phyloP scores from a whole-genome alignment of 2,797 vertebrate species.

The Liasis olivaceus region DNA sequence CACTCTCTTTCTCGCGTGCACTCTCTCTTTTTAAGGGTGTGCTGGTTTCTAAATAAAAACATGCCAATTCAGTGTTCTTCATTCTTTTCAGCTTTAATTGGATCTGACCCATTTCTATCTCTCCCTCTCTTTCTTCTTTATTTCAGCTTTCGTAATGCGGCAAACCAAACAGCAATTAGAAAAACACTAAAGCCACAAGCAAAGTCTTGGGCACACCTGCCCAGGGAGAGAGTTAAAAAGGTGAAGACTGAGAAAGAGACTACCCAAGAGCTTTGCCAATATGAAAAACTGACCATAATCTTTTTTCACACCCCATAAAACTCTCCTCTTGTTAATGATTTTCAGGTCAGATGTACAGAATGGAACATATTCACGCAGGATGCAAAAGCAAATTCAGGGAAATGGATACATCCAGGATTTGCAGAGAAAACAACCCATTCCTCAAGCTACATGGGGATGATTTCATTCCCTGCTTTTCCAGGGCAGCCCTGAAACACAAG shows the following conservation, averaged over 20 bases:
- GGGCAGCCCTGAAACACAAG: not conserved
- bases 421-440: not conserved
- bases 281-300: not conserved
- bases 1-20: not conserved
- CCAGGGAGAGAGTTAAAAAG: not conserved
- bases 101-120: not conserved
- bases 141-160: not conserved
- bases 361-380: not conserved
- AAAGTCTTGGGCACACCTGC: not conserved
- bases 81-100: slow-evolving; percentile 3
- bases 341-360: not conserved
- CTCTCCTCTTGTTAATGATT: not conserved
- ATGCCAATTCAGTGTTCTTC: not conserved
- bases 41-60: slow-evolving; percentile 5
- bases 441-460: no score
- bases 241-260: not conserved
- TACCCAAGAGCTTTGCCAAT: not conserved
- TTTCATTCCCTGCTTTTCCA: not conserved
- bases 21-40: not conserved
- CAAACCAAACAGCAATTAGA: not conserved
- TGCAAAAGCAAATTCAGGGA: not conserved
- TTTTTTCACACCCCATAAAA: not conserved
- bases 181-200: not conserved
- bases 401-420: no score
- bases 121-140: not conserved